These are phyloP conservation scores for Grammomys surdaster DNA, from an alignment of 2,113 vertebrate species.

Conservation along the genomic window DNA sequence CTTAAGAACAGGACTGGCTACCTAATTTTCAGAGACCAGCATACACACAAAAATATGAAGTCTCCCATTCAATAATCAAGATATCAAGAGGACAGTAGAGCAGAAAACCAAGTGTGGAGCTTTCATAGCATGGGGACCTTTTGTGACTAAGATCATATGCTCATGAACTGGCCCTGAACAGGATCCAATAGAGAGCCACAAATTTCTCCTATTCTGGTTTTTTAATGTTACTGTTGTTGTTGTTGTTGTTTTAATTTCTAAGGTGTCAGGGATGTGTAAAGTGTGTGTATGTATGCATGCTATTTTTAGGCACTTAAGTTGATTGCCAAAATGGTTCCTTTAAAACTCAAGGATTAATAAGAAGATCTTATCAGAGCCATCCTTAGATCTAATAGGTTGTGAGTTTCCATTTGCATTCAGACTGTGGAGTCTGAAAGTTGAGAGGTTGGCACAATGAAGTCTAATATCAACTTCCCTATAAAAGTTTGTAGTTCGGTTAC, in stretches of 20 bases:
- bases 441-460: neutral
- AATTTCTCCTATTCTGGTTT: neutral
- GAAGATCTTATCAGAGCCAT: neutral
- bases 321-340: constrained; percentile 37
- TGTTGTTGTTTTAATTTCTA: neutral
- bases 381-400: neutral
- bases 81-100: neutral
- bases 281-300: neutral
- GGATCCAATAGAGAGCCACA: neutral
- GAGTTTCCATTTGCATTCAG: constrained; percentile 14
- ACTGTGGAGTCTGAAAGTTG: neutral
- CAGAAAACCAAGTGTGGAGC: neutral
- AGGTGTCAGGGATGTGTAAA: neutral
- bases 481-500: constrained; percentile 11
- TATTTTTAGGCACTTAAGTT: constrained; percentile 23
- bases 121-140: neutral
- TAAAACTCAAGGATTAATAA: constrained; percentile 30
- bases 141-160: neutral
- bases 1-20: neutral
- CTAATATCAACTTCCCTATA: neutral
- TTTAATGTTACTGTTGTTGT: neutral
- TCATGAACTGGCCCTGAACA: neutral
- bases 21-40: neutral
- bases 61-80: neutral
- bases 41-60: neutral